Evolutionary conservation across 2,113 vertebrate species (phyloP).

Genomic region (Fregata magnificens): DNA sequence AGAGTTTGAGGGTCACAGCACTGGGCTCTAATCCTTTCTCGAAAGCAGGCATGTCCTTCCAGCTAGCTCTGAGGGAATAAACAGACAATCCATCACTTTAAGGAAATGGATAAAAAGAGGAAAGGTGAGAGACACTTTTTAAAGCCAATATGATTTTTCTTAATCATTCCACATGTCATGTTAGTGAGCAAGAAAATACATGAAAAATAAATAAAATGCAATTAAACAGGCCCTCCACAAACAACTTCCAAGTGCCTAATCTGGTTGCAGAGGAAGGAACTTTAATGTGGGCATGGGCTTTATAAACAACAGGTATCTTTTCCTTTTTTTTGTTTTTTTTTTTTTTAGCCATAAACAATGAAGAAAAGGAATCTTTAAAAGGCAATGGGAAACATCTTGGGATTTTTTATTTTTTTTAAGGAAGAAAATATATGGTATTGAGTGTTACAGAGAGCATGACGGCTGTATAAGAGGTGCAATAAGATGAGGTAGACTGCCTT

Average conservation of each 20-base stretch:
- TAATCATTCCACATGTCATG: not conserved
- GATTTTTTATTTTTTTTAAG: not conserved
- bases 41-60: not conserved
- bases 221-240: not conserved
- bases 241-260: not conserved
- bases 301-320: not conserved
- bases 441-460: not conserved
- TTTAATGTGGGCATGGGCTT: not conserved
- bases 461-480: not conserved
- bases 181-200: not conserved
- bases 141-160: not conserved
- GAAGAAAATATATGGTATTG: not conserved
- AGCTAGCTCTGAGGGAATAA: not conserved
- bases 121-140: not conserved
- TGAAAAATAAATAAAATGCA: not conserved
- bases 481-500: slow-evolving; percentile 34
- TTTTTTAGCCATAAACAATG: not conserved
- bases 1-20: not conserved
- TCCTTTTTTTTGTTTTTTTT: not conserved
- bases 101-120: not conserved
- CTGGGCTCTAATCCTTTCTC: not conserved
- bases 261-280: not conserved
- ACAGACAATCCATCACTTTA: not conserved
- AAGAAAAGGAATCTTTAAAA: not conserved
- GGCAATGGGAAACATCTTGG: not conserved